Conservation (phyloP, 2,797 vertebrate species). For the Spheniscus humboldti region DNA sequence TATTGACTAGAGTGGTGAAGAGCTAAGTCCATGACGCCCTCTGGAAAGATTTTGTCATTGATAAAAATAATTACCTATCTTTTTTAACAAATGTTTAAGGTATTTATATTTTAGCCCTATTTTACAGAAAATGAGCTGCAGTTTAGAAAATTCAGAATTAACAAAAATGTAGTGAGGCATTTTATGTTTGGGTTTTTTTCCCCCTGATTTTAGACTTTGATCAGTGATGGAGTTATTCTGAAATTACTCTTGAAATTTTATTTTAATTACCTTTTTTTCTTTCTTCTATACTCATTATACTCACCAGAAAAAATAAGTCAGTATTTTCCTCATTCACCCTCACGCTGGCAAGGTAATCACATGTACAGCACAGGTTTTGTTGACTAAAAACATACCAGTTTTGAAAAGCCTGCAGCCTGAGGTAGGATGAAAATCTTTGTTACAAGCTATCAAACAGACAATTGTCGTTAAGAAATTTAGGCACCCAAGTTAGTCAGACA, state of each 20-base stretch:
- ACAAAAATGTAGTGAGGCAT: background rate
- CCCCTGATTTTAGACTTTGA: background rate
- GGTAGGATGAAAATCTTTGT: background rate
- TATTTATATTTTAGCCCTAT: background rate
- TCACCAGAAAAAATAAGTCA: background rate
- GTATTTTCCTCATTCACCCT: background rate
- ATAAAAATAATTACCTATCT: background rate
- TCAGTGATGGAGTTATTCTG: background rate
- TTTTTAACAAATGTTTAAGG: background rate
- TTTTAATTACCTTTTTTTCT: background rate
- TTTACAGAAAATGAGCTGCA: background rate
- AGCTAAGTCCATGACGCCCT: background rate
- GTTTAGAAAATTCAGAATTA: background rate
- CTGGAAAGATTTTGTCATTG: background rate
- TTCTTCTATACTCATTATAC: background rate
- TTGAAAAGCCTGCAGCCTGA: background rate
- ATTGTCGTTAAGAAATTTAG: background rate
- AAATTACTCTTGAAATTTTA: background rate
- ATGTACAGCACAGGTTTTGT: background rate
- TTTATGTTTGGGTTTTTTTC: rapidly evolving
- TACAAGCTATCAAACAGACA: background rate
- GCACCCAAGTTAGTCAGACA: background rate
- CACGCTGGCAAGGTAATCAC: background rate
- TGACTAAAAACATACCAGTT: background rate
- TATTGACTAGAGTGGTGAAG: background rate